Evolutionary conservation across 2,113 vertebrate genomes (phyloP), one percentile per base, ranked within the genome.

Genomic region (Syrmaticus mikado): DNA sequence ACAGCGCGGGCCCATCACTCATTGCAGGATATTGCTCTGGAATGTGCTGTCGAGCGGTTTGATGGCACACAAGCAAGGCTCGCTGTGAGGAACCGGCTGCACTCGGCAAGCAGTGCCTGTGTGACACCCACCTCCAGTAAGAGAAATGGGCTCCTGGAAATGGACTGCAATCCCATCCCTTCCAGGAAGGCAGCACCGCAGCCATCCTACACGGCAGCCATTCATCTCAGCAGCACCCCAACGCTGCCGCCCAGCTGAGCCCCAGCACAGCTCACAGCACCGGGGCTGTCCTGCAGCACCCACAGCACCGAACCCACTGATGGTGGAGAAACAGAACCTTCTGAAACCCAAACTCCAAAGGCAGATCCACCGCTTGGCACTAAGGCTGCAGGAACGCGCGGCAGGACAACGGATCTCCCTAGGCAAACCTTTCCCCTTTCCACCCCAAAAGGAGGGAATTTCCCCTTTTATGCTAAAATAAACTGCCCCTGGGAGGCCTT

Each of bases 71-170:
- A 6, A 57, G 75, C 9, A 0, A 40, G n/a, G 27, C 6, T 43
- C 3, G 60, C 81, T 55, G 60, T 6, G 7, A 62, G 86, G 76
- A 38, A 8, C 53, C 2, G 5, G 71, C 46, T 0, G 1, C 20
- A 1, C 60, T 21, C 50, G 11, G 57, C 25, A 6, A 71, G 84
- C 4, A 30, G 61, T 46, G 10, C 77, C 77, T 2, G 0, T 3
- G 19, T 1, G 36, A 83, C 2, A 13, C 58, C 71, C 85, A 70
- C 71, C 89, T 81, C 57, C 13, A 0, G 36, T 4, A 50, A 52
- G 86, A 93, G 90, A 52, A 91, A 93, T 36, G 80, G 38, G 15
- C 72, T 93, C 43, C 61, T 45, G 87, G 25, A 36, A 25, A 90
- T 9, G 90, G 80, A 53, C 8, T 75, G 4, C 57, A 36, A 40